These are phyloP conservation scores for Drosophila cognata DNA, from an alignment of 2,888 invertebrate species.

Conservation along the genomic window DNA sequence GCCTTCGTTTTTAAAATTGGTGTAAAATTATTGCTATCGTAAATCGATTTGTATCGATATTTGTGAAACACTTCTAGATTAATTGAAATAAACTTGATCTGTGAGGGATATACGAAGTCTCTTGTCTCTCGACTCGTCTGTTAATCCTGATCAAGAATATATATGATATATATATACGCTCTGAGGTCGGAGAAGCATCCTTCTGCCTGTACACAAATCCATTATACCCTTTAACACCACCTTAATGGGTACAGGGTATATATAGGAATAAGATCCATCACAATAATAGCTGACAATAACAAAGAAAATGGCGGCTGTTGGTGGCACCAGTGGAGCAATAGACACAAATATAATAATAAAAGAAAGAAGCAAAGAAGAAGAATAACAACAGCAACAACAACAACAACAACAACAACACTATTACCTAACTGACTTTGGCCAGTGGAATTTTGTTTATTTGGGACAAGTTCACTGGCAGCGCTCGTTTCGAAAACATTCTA, in stretches of 20 bases:
- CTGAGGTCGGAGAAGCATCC: no score
- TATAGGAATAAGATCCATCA: constrained; percentile 10
- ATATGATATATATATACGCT: not conserved
- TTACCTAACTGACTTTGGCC: constrained; percentile 61
- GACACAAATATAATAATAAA: constrained; percentile 17
- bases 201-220: not conserved
- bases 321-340: constrained; percentile 14
- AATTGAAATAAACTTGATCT: not conserved
- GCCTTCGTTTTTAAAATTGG: not conserved
- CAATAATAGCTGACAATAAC: constrained; percentile 47
- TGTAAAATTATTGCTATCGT: not conserved
- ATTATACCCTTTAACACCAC: not conserved
- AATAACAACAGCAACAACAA: not conserved
- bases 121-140: not conserved
- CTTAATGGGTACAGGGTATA: not conserved
- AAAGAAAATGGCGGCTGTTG: constrained; percentile 48
- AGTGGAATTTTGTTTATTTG: constrained; percentile 82
- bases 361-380: constrained; percentile 21
- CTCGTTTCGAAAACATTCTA: constrained; percentile 36
- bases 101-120: not conserved
- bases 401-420: constrained; percentile 32
- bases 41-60: not conserved
- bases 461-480: constrained; percentile 78
- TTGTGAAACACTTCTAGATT: not conserved
- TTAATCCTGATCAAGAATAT: not conserved